These are phyloP conservation scores for Meloidogyne floridensis DNA, from an alignment of 1,140 invertebrate genomes.

Conservation along the genomic window DNA sequence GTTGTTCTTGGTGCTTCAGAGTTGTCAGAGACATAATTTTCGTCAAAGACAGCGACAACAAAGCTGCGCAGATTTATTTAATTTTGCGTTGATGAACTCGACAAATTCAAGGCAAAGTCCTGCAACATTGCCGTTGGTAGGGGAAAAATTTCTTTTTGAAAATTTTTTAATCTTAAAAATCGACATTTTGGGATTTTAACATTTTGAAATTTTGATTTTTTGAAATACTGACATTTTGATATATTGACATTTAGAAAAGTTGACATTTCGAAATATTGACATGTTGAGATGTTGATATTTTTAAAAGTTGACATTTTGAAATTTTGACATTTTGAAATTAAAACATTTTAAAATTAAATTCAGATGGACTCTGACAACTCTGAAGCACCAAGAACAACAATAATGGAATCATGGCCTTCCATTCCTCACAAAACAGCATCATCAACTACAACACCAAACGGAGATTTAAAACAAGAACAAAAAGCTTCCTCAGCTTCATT, in stretches of 20 bases:
- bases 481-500: neutral
- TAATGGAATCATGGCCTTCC: neutral
- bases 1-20: too few species aligned
- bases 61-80: constrained; percentile 9
- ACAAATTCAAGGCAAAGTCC: neutral
- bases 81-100: neutral
- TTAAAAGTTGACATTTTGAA: too few species aligned
- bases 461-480: neutral
- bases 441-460: neutral
- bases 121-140: neutral
- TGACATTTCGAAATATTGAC: too few species aligned
- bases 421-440: neutral
- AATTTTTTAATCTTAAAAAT: too few species aligned
- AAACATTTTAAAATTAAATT: neutral
- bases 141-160: too few species aligned
- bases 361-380: neutral
- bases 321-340: too few species aligned
- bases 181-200: too few species aligned
- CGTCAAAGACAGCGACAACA: neutral
- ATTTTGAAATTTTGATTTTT: too few species aligned
- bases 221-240: too few species aligned
- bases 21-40: neutral
- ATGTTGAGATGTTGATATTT: too few species aligned
- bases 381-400: neutral
- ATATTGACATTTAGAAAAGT: too few species aligned